Percentiles rank a stretch among this genome's conserved stretches.
phyloP scores from a whole-genome alignment of 1,140 invertebrate genomes.

The Streblospio benedicti region DNA sequence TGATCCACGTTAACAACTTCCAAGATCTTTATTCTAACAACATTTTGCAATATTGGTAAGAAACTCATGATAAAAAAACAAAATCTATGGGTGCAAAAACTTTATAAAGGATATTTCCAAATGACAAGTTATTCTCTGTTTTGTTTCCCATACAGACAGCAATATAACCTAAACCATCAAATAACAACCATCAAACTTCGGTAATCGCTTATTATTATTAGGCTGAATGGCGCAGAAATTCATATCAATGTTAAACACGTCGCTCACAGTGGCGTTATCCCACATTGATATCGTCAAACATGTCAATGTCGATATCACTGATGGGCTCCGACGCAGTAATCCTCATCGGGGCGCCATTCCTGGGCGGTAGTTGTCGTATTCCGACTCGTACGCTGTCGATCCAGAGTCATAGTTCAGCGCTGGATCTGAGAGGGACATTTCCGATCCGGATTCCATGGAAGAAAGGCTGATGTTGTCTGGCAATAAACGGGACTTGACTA shows the following conservation, averaged over 20 bases:
- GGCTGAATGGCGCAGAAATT: too few species aligned
- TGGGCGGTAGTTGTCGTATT: slow-evolving; percentile 60
- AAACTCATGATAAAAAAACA: too few species aligned
- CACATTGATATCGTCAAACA: slow-evolving; percentile 60
- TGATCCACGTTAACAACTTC: too few species aligned
- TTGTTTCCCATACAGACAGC: too few species aligned
- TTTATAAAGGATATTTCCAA: too few species aligned
- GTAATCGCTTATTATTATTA: too few species aligned
- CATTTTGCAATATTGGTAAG: too few species aligned
- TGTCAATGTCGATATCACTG: slow-evolving; percentile 44
- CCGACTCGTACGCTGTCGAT: slow-evolving; percentile 64
- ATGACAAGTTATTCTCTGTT: too few species aligned
- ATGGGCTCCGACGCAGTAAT: slow-evolving; percentile 45
- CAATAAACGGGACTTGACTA: slow-evolving; percentile 17
- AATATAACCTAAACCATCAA: too few species aligned
- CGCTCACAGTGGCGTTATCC: slow-evolving; percentile 53
- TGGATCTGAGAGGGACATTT: slow-evolving; percentile 41
- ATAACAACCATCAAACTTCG: too few species aligned
- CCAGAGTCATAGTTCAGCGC: slow-evolving; percentile 35
- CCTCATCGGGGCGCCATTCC: slow-evolving; percentile 44
- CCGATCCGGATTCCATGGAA: slow-evolving; percentile 39
- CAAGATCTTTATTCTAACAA: too few species aligned
- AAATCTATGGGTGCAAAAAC: too few species aligned
- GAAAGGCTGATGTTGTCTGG: slow-evolving; percentile 38
- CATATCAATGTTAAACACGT: slow-evolving; percentile 16